Conservation (phyloP, 2,113 vertebrate genomes). For the Oxyura jamaicensis region DNA sequence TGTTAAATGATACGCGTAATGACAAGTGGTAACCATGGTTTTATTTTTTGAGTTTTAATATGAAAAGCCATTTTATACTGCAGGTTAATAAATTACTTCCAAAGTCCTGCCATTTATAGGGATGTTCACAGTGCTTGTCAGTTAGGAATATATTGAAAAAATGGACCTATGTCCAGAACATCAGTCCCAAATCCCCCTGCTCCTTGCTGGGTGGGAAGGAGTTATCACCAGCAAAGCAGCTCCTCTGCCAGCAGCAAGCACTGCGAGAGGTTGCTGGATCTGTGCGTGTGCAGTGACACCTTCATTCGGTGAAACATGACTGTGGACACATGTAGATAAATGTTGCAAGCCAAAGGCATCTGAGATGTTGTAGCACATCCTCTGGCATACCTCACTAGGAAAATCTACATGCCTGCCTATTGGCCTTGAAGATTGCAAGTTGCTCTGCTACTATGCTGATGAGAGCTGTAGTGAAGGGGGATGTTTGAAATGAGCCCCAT, state of each 20-base stretch:
- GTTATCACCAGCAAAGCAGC: not conserved
- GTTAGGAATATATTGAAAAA: not conserved
- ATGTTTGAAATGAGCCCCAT: not conserved
- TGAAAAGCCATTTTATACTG: not conserved
- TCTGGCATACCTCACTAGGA: not conserved
- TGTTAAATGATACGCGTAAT: not conserved
- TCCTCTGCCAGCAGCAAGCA: fast-evolving
- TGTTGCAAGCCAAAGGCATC: not conserved
- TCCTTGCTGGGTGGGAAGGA: not conserved
- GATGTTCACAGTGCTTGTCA: not conserved
- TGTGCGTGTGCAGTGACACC: not conserved
- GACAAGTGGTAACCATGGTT: not conserved
- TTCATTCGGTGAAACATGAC: not conserved
- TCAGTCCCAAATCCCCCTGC: not conserved
- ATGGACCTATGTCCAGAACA: not conserved
- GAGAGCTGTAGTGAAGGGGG: not conserved
- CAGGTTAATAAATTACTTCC: not conserved
- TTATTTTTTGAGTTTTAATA: not conserved
- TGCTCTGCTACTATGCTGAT: not conserved
- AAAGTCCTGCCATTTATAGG: not conserved
- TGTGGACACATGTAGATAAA: not conserved
- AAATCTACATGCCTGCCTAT: not conserved
- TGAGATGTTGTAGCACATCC: not conserved
- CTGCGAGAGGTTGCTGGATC: not conserved
- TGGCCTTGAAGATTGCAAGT: not conserved